phyloP scores from a whole-genome alignment of 2,113 vertebrate genomes.

The Odocoileus hemionus region DNA sequence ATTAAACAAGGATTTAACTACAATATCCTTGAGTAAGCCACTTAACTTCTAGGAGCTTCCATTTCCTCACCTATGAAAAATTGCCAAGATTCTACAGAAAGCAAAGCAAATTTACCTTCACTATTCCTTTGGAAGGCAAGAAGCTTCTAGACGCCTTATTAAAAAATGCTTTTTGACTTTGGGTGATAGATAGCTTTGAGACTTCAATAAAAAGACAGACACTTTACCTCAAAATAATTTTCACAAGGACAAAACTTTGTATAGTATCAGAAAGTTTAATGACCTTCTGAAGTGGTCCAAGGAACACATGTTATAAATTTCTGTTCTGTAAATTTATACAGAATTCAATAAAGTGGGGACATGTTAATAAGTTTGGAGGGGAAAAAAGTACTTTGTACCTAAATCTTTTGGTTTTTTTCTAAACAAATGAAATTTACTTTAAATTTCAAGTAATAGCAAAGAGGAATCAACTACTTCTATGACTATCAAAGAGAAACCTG shows the following conservation, averaged over 20 bases:
- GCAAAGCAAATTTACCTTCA: conserved; percentile 9
- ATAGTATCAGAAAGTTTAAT: neutral
- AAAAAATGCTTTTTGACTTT: conserved; percentile 22
- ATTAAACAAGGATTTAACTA: neutral
- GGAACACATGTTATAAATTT: neutral
- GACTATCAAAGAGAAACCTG: neutral
- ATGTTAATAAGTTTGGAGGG: neutral
- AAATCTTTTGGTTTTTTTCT: neutral
- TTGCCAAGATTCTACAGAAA: neutral
- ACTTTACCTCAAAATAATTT: conserved; percentile 27
- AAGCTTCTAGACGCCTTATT: neutral
- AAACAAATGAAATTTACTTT: neutral
- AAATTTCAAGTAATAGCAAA: conserved; percentile 34
- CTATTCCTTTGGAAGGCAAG: neutral
- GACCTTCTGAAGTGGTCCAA: neutral
- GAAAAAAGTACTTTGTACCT: neutral
- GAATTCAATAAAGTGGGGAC: neutral
- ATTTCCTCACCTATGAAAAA: conserved; percentile 16
- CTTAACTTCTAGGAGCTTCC: neutral
- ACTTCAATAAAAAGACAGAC: neutral
- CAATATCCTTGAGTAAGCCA: neutral
- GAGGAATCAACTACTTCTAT: neutral
- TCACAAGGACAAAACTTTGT: neutral
- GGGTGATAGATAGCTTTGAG: neutral
- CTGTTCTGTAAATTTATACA: conserved; percentile 12